A percentile compares a stretch with the other conserved stretches of the same genome.
Evolutionary conservation across 2,113 vertebrate species (phyloP).

Genomic region (Gambusia affinis): DNA sequence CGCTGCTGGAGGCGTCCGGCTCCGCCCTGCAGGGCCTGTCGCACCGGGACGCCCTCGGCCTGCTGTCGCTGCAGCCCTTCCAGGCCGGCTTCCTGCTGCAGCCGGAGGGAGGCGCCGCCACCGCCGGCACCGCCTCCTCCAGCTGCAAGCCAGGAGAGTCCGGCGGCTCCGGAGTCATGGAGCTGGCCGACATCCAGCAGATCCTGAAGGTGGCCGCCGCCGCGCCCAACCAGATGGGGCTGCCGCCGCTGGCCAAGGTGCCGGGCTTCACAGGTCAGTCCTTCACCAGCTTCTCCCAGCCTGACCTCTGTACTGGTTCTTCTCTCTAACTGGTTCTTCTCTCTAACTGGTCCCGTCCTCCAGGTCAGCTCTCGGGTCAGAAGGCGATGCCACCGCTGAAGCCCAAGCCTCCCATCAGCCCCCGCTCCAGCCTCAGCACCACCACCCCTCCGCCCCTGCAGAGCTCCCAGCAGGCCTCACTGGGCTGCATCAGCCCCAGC

Average conservation of each 20-base stretch:
- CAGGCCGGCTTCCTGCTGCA: conserved; percentile 91
- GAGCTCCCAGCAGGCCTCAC: conserved; percentile 92
- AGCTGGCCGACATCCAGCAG: conserved; percentile 96
- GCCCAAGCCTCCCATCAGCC: conserved; percentile 91
- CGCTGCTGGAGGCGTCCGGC: conserved; percentile 81
- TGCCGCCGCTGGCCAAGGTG: conserved; percentile 88
- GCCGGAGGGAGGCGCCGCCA: conserved; percentile 87
- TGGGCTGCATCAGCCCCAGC: conserved; percentile 91
- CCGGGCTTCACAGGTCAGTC: conserved; percentile 68
- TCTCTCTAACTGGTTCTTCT: background rate
- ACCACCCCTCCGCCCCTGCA: conserved; percentile 90
- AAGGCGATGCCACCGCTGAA: conserved; percentile 92
- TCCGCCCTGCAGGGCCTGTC: conserved; percentile 85
- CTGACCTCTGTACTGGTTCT: background rate
- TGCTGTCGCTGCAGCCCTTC: conserved; percentile 91
- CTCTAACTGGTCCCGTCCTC: background rate
- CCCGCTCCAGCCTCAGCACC: conserved; percentile 87
- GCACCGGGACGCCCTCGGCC: conserved; percentile 84
- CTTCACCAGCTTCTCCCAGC: background rate
- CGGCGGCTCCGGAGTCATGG: conserved; percentile 63
- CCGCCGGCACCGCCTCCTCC: conserved; percentile 77
- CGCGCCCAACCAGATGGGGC: conserved; percentile 87
- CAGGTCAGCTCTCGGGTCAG: conserved; percentile 55
- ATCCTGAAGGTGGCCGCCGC: conserved; percentile 93
- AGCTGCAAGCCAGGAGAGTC: conserved; percentile 78